Base-by-base conservation (phyloP, 2,797 vertebrate species). In the Nasua narica region DNA sequence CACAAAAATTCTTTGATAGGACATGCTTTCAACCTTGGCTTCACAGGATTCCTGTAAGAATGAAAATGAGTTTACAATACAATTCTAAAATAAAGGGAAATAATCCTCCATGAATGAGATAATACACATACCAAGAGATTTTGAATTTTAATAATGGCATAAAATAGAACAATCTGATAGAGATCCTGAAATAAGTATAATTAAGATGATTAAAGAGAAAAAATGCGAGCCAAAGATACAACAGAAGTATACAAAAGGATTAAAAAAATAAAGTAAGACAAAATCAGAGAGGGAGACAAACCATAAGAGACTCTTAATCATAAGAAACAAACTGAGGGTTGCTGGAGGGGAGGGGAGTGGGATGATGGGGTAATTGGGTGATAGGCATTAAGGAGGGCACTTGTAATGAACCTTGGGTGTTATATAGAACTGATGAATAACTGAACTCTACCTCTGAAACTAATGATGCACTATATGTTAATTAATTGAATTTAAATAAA, bases 61-160 rank as follows among this genome's bases (percentile, higher is more conserved):
- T 48, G 46, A 96, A 95, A 85, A 88, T 43, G 23, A 82, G 27
- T 87, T 96, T 90, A 58, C 54, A 93, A 21, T 74, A 43, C 13
- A 86, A 54, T 91, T 91, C 56, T 54, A 74, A 94, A 91, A 92
- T 87, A 62, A 88, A 78, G 92, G 50, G 46, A 52, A 96, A 90
- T 5, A 78, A 27, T 85, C 25, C 11, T 32, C 48, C 70, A 60
- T 5, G 67, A 92, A 62, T 77, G 11, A 78, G 52, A 82, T 18
- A 72, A 56, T 18, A 76, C 25, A 67, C 46, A 92, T 7, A 87
- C 78, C 11, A 84, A 2, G 37, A 76, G 40, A 82, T 93, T 65
- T 94, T 37, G 32, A 74, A 48, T 94, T 37, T 29, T 19, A 56
- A 21, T 62, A 86, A 78, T 82, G 52, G 21, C 23, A 62, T 27